phyloP scores from a whole-genome alignment of 2,797 vertebrate genomes.

The Acanthurus leucopareius region DNA sequence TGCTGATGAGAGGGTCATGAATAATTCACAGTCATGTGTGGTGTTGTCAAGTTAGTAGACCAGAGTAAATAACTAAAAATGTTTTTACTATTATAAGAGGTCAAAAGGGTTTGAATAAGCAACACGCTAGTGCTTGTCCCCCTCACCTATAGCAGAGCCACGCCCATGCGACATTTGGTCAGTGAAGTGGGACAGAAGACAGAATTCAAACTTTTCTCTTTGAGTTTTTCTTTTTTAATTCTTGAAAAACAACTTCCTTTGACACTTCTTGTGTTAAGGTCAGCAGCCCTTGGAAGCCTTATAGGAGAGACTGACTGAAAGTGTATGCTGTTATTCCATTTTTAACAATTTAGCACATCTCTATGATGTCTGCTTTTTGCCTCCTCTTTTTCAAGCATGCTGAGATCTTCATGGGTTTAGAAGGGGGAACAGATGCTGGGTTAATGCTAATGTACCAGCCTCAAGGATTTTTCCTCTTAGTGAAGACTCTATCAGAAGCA shows the following conservation, averaged over 20 bases:
- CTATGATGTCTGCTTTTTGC: background rate
- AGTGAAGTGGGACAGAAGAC: background rate
- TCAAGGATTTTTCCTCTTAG: background rate
- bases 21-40: slow-evolving; percentile 52
- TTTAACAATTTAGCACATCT: background rate
- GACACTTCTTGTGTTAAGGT: background rate
- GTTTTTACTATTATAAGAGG: background rate
- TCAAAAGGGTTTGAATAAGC: slow-evolving; percentile 4
- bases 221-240: background rate
- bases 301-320: background rate
- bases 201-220: background rate
- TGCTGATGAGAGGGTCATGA: slow-evolving; percentile 63
- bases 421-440: background rate
- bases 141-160: background rate
- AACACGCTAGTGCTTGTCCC: background rate
- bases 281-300: background rate
- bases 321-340: background rate
- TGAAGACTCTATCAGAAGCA: background rate
- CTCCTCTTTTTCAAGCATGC: no score
- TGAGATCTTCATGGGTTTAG: background rate
- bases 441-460: background rate
- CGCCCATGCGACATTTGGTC: background rate
- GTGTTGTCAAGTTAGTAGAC: slow-evolving; percentile 15
- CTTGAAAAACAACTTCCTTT: background rate
- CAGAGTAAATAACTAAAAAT: background rate